Percentiles rank a stretch among this genome's conserved stretches.
Evolutionary conservation across 2,113 vertebrate species (phyloP).

Genomic region (Muntiacus muntjak): DNA sequence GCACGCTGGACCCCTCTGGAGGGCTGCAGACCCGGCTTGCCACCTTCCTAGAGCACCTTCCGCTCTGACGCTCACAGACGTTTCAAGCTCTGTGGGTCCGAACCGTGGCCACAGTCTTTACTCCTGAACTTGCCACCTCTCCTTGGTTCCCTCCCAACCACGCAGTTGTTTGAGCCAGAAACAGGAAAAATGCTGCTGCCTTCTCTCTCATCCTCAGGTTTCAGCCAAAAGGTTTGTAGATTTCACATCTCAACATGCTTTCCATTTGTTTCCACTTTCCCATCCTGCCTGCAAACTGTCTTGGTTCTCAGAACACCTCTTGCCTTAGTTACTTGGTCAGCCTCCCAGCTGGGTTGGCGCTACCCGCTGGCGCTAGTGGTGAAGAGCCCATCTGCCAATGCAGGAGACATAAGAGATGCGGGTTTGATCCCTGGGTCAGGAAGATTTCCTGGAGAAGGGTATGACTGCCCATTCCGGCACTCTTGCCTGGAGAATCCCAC

Average conservation of each 20-base stretch:
- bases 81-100: background rate
- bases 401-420: background rate
- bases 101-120: background rate
- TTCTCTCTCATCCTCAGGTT: background rate
- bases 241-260: background rate
- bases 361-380: background rate
- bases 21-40: no score
- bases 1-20: background rate
- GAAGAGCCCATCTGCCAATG: background rate
- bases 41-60: background rate
- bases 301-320: background rate
- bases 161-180: background rate
- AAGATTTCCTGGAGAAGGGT: background rate
- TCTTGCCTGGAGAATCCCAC: background rate
- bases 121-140: background rate
- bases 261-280: background rate
- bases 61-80: rapidly evolving
- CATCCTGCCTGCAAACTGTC: background rate
- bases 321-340: rapidly evolving
- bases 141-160: background rate
- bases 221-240: background rate
- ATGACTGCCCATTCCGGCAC: background rate
- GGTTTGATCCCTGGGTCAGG: background rate
- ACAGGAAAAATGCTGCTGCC: no score
- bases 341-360: background rate